A percentile compares a stretch with the other conserved stretches of the same genome.
Evolutionary conservation across 1,140 invertebrate species (phyloP).

Genomic region (Arctopsyche grandis): DNA sequence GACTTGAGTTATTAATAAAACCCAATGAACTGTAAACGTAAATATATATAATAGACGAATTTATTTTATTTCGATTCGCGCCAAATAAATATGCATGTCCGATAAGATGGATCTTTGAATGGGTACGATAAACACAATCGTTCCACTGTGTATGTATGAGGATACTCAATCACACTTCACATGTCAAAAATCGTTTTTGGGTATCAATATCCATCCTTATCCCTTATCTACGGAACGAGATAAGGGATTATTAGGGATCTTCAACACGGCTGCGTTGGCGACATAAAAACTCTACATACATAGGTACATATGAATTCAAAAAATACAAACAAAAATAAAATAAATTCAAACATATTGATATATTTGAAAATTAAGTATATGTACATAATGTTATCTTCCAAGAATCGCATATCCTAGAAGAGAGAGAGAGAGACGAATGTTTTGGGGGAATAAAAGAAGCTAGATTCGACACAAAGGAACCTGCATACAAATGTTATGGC

Average conservation of each 20-base stretch:
- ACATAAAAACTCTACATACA: no score
- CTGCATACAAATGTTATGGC: conserved; percentile 39
- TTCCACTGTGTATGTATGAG: background rate
- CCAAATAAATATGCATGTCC: no score
- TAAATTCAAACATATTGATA: background rate
- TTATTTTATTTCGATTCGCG: no score
- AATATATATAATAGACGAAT: no score
- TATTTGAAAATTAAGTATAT: background rate
- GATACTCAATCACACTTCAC: conserved; percentile 40
- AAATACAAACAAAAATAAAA: conserved; percentile 5
- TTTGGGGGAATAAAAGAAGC: conserved; percentile 4
- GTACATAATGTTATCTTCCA: conserved; percentile 10
- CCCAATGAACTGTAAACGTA: no score
- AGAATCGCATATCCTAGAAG: background rate
- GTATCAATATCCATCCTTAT: conserved; percentile 5
- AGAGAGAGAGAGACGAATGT: background rate
- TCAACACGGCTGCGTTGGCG: background rate
- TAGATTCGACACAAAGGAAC: background rate
- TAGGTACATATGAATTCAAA: background rate
- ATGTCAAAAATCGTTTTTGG: conserved; percentile 24
- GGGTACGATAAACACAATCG: no score
- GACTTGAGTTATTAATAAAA: no score
- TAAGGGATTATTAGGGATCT: conserved; percentile 31
- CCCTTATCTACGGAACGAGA: conserved; percentile 1
- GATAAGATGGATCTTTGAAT: no score